Evolutionary conservation across 1,140 invertebrate genomes (phyloP), one percentile per base, ranked within the genome.

Genomic region (Ericerus pela): DNA sequence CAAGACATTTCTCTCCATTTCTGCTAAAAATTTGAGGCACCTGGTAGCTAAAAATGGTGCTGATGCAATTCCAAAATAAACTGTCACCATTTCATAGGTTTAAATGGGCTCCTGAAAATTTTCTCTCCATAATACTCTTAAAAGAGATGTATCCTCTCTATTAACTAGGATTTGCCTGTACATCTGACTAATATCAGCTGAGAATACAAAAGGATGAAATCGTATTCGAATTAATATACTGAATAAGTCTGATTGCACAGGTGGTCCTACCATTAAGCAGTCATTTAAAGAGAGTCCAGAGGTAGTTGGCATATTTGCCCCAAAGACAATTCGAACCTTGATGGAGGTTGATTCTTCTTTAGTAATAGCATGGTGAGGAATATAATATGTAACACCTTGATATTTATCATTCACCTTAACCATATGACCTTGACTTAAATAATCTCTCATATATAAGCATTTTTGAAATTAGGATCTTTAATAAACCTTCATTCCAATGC

Each of bases 221-320:
- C 71, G 58, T 38, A 66, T 68, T n/a, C 67, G 54, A 14, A 70
- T 53, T 24, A 70, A 51, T 27, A 70, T 65, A n/a, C 60, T 58
- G 36, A 67, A 64, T 14, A 73, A 56, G 27, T 68, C 67, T n/a
- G 69, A 64, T 53, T 69, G 68, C 0, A 72, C 56, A 31, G 61
- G 62, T 3, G 66, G 66, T n/a, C 69, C 67, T 12, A 61, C 60
- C 2, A 62, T 62, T 33, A 67, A 51, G 10, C 62, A 47, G 20
- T 69, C 66, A 61, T 70, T 72, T 2, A 72, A 47, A 0, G 63
- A 67, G 20, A 41, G 27, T 0, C 61, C 62, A 3, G 28, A 55
- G 2, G 51, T 51, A 8, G 63, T 61, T 38, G 62, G 61, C 28
- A 61, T 58, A n/a, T 59, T 62, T 10, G 60, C 67, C 53, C 69